Conservation (phyloP, 2,113 vertebrate species). For the Zosterops borbonicus region DNA sequence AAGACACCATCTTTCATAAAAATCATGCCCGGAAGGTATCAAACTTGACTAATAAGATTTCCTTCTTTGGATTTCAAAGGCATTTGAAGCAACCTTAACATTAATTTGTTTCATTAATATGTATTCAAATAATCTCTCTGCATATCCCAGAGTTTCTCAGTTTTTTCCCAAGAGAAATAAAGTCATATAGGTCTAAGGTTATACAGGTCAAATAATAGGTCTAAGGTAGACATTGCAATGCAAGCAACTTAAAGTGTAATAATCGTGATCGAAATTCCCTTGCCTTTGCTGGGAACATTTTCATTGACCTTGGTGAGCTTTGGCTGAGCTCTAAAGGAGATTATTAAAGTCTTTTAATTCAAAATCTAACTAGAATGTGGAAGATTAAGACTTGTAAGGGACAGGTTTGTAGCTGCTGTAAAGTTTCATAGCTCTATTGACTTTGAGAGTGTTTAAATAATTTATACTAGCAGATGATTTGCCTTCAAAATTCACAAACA, state of each 20-base stretch:
- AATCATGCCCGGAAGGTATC: neutral
- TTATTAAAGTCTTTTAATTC: neutral
- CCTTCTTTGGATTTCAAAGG: neutral
- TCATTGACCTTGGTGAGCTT: neutral
- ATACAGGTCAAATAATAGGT: neutral
- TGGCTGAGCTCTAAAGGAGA: neutral
- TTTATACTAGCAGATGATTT: neutral
- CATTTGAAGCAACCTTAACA: neutral
- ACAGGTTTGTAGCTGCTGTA: neutral
- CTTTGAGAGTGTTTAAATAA: neutral
- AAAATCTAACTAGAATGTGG: neutral
- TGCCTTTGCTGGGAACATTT: neutral
- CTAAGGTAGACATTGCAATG: neutral
- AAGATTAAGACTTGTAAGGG: neutral
- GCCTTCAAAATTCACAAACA: neutral
- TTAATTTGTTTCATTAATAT: neutral
- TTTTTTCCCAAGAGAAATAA: neutral
- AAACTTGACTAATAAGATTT: neutral
- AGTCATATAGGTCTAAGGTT: neutral
- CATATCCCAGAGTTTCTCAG: neutral
- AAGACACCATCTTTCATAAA: neutral
- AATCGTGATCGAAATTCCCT: neutral
- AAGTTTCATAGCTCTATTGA: conserved; percentile 11
- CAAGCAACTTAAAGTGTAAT: neutral
- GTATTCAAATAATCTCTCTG: neutral